phyloP scores from a whole-genome alignment of 2,797 vertebrate genomes.

The Choloepus didactylus region DNA sequence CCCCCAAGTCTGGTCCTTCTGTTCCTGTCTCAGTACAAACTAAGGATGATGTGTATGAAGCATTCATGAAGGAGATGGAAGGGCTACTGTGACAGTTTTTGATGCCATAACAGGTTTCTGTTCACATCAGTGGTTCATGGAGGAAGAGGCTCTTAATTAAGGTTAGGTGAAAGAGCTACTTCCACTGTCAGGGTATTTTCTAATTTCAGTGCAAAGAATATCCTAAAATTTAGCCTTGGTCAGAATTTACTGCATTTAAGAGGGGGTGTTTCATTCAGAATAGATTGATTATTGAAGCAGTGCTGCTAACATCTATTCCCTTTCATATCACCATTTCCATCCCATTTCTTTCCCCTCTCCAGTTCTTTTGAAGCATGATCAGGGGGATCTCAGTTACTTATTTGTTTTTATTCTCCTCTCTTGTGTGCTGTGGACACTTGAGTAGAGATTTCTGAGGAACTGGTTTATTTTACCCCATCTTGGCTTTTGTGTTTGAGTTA shows the following conservation, averaged over 20 bases:
- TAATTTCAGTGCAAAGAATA: conserved; percentile 65
- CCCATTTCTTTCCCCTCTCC: conserved; percentile 22
- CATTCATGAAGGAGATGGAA: conserved; percentile 99
- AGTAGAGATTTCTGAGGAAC: conserved; percentile 74
- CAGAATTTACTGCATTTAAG: conserved; percentile 39
- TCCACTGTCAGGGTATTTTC: conserved; percentile 71
- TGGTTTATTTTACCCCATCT: conserved; percentile 82
- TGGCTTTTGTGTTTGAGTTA: conserved; percentile 84
- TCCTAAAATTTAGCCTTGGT: conserved; percentile 65
- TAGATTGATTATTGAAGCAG: conserved; percentile 46
- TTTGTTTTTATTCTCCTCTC: conserved; percentile 67
- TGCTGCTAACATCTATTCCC: conserved; percentile 57
- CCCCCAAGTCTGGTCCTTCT: conserved; percentile 88
- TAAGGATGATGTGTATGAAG: conserved; percentile 99
- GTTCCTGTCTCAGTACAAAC: conserved; percentile 94
- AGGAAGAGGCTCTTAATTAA: conserved; percentile 72
- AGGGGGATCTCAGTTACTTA: conserved; percentile 52
- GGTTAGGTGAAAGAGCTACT: conserved; percentile 38
- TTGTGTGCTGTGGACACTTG: conserved; percentile 80
- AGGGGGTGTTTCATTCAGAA: conserved; percentile 7
- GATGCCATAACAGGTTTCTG: conserved; percentile 75
- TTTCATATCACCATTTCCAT: conserved; percentile 7
- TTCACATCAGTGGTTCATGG: conserved; percentile 37
- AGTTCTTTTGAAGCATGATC: conserved; percentile 50
- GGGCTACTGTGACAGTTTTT: conserved; percentile 92